Percentiles rank a stretch among this genome's conserved stretches.
These are phyloP conservation scores for Hycleus phaleratus DNA, from an alignment of 1,140 invertebrate species.

Conservation along the genomic window DNA sequence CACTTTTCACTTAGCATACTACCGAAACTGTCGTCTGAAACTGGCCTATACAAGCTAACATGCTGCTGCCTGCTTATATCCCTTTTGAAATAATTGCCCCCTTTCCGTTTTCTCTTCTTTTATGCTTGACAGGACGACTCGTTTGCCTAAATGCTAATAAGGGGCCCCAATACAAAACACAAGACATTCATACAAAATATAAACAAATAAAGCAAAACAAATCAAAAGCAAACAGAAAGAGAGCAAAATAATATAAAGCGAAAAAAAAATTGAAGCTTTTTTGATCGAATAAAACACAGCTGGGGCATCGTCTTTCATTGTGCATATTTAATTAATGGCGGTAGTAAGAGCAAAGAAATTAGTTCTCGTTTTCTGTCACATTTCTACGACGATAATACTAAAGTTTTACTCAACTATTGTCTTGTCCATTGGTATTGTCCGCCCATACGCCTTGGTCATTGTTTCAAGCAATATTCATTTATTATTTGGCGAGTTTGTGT, in stretches of 20 bases:
- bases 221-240: too few relatives aligned
- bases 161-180: background rate
- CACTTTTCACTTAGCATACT: conserved; percentile 36
- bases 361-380: too few relatives aligned
- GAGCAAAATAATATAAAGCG: background rate
- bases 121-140: conserved; percentile 7
- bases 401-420: conserved; percentile 11
- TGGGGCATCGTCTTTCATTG: too few relatives aligned
- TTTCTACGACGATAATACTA: conserved; percentile 1
- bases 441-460: conserved; percentile 2
- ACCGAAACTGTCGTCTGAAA: conserved; percentile 25
- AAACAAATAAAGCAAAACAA: background rate
- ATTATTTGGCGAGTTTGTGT: too few relatives aligned
- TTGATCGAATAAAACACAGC: too few relatives aligned
- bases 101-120: conserved; percentile 7
- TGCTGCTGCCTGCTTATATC: background rate
- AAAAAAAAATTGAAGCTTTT: too few relatives aligned
- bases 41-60: conserved; percentile 14
- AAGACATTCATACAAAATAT: background rate
- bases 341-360: too few relatives aligned
- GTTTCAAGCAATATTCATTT: too few relatives aligned
- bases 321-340: too few relatives aligned
- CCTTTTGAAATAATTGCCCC: conserved; percentile 30
- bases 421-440: conserved; percentile 10
- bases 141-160: conserved; percentile 35